Percentiles rank a stretch among this genome's conserved stretches.
These are phyloP conservation scores for Istiophorus platypterus DNA, from an alignment of 2,113 vertebrate species.

Conservation along the genomic window DNA sequence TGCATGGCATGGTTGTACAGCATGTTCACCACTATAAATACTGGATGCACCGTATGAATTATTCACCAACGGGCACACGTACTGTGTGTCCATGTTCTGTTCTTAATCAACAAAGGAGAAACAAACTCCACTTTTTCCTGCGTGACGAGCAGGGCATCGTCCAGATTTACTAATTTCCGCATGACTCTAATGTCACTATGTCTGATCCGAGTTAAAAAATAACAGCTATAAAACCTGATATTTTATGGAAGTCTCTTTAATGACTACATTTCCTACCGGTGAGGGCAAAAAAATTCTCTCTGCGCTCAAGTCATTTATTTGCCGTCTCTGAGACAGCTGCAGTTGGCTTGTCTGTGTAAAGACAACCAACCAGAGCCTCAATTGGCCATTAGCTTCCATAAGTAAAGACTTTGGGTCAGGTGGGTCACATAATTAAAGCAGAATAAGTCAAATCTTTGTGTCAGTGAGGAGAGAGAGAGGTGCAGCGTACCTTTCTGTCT, in stretches of 20 bases:
- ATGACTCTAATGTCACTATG: constrained; percentile 12
- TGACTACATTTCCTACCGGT: constrained; percentile 37
- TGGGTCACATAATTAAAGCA: constrained; percentile 77
- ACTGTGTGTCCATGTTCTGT: constrained; percentile 6
- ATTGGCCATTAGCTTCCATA: constrained; percentile 79
- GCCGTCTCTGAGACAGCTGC: constrained; percentile 62
- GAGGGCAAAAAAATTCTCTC: constrained; percentile 42
- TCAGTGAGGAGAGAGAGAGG: constrained; percentile 38
- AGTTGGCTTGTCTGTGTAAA: constrained; percentile 57
- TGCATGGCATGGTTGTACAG: constrained; percentile 13
- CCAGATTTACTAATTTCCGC: not conserved
- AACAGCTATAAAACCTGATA: constrained; percentile 28
- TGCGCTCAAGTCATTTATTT: constrained; percentile 45
- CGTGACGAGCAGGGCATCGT: not conserved
- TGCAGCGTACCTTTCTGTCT: constrained; percentile 23
- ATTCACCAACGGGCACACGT: constrained; percentile 42
- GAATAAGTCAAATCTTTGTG: constrained; percentile 65
- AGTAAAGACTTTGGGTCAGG: constrained; percentile 67
- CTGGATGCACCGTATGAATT: constrained; percentile 54
- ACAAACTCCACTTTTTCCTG: constrained; percentile 3
- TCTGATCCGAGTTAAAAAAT: constrained; percentile 36
- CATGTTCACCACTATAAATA: constrained; percentile 47
- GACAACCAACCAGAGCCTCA: constrained; percentile 67
- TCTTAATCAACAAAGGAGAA: constrained; percentile 23
- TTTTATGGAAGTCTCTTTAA: constrained; percentile 50